A percentile compares a stretch with the other conserved stretches of the same genome.
Evolutionary conservation across 1,140 invertebrate species (phyloP).

Genomic region (Papilio aristodemus): DNA sequence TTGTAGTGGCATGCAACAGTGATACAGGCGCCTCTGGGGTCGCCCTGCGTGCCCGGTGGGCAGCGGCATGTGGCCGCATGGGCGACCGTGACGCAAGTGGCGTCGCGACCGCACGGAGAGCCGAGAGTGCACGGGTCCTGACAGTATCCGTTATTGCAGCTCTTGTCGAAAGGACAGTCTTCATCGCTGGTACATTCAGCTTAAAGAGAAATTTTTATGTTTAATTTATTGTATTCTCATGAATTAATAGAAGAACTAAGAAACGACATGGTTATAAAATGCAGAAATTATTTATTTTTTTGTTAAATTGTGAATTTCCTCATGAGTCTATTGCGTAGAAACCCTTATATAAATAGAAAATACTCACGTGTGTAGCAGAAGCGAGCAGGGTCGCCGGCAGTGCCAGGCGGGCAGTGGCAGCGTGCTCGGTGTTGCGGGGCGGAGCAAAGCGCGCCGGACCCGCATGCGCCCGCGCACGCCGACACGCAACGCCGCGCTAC

Average conservation of each 20-base stretch:
- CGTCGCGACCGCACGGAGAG: slow-evolving; percentile 88
- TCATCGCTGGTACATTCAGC: slow-evolving; percentile 90
- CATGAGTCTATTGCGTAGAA: too few relatives aligned
- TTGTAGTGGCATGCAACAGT: slow-evolving; percentile 92
- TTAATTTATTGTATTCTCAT: not conserved
- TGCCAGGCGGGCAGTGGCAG: slow-evolving; percentile 90
- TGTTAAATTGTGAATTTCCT: too few relatives aligned
- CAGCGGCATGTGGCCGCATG: slow-evolving; percentile 91
- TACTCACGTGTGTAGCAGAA: slow-evolving; percentile 91
- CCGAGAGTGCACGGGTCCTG: slow-evolving; percentile 87
- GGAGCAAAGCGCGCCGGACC: slow-evolving; percentile 88
- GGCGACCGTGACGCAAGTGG: slow-evolving; percentile 86
- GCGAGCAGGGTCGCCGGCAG: slow-evolving; percentile 92
- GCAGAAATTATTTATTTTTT: too few relatives aligned
- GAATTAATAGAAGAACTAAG: too few relatives aligned
- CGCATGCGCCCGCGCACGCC: slow-evolving; percentile 90
- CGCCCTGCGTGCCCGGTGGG: slow-evolving; percentile 91
- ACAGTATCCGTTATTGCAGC: slow-evolving; percentile 89
- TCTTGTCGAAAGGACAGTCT: slow-evolving; percentile 93
- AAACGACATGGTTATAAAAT: too few relatives aligned
- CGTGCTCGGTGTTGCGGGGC: slow-evolving; percentile 87
- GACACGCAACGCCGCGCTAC: slow-evolving; percentile 88
- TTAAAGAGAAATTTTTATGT: slow-evolving; percentile 70
- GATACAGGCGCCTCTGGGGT: slow-evolving; percentile 90
- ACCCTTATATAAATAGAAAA: too few relatives aligned